A percentile compares a stretch with the other conserved stretches of the same genome.
Conservation (phyloP, 1,140 invertebrate species). For the Fopius arisanus region DNA sequence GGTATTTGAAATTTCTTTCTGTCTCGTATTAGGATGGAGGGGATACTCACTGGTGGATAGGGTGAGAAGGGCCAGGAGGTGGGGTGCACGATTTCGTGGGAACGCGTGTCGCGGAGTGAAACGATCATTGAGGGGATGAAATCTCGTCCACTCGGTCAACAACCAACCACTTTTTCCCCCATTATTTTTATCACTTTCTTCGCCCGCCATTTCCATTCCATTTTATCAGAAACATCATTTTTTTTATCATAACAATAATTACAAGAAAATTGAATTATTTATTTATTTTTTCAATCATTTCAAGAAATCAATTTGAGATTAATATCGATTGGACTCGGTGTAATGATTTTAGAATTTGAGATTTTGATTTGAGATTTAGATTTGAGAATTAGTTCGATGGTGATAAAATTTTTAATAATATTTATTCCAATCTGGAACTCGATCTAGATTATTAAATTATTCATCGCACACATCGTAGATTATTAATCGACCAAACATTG, state of each 20-base stretch:
- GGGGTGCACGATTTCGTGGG: constrained; percentile 56
- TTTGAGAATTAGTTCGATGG: no score
- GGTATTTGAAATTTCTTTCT: background rate
- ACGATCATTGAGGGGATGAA: constrained; percentile 47
- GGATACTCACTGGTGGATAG: background rate
- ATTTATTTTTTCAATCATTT: background rate
- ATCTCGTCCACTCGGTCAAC: constrained; percentile 46
- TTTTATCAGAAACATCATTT: background rate
- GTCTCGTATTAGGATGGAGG: background rate
- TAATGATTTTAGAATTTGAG: no score
- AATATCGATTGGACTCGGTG: no score
- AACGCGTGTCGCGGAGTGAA: constrained; percentile 51
- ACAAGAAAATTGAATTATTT: background rate
- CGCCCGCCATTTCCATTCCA: no score
- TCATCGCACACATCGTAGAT: background rate
- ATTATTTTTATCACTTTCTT: constrained; percentile 10
- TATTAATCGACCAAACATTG: background rate
- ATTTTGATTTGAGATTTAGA: no score
- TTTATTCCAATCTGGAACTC: background rate
- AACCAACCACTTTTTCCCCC: constrained; percentile 31
- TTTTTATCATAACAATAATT: background rate
- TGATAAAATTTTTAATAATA: no score
- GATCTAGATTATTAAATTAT: background rate
- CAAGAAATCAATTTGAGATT: background rate
- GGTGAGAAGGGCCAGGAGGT: constrained; percentile 10